These are phyloP conservation scores for Stenichneumon culpator DNA, from an alignment of 2,888 invertebrate genomes.

Conservation along the genomic window DNA sequence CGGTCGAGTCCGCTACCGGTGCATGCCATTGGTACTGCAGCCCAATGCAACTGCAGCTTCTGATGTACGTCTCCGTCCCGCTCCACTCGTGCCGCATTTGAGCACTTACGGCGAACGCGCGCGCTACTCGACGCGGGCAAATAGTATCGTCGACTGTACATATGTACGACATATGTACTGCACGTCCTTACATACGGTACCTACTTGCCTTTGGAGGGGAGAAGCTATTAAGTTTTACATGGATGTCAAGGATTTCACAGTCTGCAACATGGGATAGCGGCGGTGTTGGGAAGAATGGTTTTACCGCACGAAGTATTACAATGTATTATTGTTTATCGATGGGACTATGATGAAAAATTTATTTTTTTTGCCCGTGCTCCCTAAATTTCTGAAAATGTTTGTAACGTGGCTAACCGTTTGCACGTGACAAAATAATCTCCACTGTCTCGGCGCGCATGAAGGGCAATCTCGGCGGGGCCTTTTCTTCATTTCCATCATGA, in stretches of 20 bases:
- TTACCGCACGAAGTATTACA: not conserved
- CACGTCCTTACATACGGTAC: slow-evolving; percentile 50
- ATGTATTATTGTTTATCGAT: not conserved
- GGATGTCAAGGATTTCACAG: slow-evolving; percentile 37
- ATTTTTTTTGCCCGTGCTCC: not conserved
- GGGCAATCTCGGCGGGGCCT: slow-evolving; percentile 2
- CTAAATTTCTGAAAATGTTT: not conserved
- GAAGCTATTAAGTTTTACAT: slow-evolving; percentile 38
- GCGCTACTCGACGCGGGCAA: slow-evolving; percentile 37
- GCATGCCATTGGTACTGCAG: slow-evolving; percentile 17
- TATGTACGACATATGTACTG: slow-evolving; percentile 28
- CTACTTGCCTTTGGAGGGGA: slow-evolving; percentile 21
- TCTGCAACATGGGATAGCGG: not conserved
- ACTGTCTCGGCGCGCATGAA: not conserved
- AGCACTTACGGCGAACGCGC: slow-evolving; percentile 39
- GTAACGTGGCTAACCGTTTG: not conserved
- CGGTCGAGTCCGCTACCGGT: slow-evolving; percentile 20
- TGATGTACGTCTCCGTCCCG: slow-evolving; percentile 47
- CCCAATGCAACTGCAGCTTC: slow-evolving; percentile 45
- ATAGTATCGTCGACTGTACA: slow-evolving; percentile 55
- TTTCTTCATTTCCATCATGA: slow-evolving; percentile 28
- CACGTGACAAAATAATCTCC: not conserved
- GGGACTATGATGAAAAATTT: not conserved
- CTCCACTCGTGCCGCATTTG: slow-evolving; percentile 31
- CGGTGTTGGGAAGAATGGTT: slow-evolving; percentile 7